phyloP scores from a whole-genome alignment of 2,113 vertebrate genomes.

The Propithecus coquereli region DNA sequence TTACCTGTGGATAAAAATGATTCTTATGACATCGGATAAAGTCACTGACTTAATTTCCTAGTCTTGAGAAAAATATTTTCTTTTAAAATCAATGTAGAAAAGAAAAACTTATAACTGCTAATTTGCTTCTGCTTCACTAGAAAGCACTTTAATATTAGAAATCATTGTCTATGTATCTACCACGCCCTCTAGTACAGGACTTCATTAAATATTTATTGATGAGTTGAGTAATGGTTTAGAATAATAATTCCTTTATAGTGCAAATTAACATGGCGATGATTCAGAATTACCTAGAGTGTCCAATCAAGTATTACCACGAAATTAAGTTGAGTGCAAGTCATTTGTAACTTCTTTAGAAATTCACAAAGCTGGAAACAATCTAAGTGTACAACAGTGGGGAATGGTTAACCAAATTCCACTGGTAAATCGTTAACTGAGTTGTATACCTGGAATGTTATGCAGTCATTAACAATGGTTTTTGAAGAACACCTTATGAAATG shows the following conservation, averaged over 20 bases:
- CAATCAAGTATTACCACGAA: not conserved
- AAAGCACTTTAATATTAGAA: not conserved
- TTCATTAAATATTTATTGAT: constrained; percentile 15
- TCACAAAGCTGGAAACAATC: not conserved
- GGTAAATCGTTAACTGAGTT: not conserved
- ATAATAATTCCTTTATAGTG: not conserved
- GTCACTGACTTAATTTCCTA: constrained; percentile 12
- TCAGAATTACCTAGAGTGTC: not conserved
- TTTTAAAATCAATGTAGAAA: constrained; percentile 12
- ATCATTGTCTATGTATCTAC: not conserved
- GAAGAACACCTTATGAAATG: not conserved
- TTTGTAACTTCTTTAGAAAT: not conserved
- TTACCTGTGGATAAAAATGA: not conserved
- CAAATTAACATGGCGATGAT: not conserved
- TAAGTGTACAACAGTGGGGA: not conserved
- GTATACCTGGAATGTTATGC: not conserved
- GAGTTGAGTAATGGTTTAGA: not conserved
- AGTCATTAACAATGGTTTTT: not conserved
- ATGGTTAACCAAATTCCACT: not conserved
- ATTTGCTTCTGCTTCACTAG: not conserved
- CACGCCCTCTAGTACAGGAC: not conserved
- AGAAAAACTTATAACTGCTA: not conserved
- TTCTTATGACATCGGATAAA: not conserved
- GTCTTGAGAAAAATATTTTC: not conserved
- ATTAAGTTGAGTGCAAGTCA: constrained; percentile 10